Evolutionary conservation across 2,888 invertebrate genomes (phyloP).

Genomic region (Sympetrum striolatum): DNA sequence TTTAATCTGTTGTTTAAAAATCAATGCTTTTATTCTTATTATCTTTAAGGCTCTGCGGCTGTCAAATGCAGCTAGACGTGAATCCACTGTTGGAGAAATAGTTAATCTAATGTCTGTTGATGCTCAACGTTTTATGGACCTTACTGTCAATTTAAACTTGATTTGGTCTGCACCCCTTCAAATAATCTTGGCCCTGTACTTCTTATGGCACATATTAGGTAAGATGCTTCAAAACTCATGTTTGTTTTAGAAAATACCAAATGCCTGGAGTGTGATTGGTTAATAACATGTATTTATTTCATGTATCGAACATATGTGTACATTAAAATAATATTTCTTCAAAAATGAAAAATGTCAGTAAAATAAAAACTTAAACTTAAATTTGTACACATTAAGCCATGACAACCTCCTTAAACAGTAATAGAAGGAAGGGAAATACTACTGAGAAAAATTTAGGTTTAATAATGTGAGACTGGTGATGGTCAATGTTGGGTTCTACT

Average conservation of each 20-base stretch:
- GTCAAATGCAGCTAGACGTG: constrained; percentile 57
- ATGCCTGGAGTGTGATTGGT: background rate
- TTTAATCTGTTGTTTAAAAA: too few species aligned
- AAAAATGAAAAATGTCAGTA: too few species aligned
- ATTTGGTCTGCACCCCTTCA: constrained; percentile 64
- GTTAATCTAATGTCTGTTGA: constrained; percentile 64
- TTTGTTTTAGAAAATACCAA: background rate
- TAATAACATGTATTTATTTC: background rate
- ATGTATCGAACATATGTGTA: too few species aligned
- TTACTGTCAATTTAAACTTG: constrained; percentile 60
- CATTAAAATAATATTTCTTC: too few species aligned
- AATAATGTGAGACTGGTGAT: too few species aligned
- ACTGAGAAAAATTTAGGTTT: too few species aligned
- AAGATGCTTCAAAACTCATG: constrained; percentile 28
- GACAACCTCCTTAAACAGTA: too few species aligned
- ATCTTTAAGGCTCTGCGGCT: constrained; percentile 55
- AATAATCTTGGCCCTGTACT: constrained; percentile 63
- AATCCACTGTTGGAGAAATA: constrained; percentile 62
- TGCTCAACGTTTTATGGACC: constrained; percentile 60
- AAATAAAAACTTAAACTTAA: too few species aligned
- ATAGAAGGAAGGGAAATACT: too few species aligned
- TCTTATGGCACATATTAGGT: constrained; percentile 60
- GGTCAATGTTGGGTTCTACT: too few species aligned
- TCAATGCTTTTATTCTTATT: background rate
- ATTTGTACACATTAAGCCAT: too few species aligned